Base-by-base conservation (phyloP, 2,113 vertebrate species). In the Malurus melanocephalus region DNA sequence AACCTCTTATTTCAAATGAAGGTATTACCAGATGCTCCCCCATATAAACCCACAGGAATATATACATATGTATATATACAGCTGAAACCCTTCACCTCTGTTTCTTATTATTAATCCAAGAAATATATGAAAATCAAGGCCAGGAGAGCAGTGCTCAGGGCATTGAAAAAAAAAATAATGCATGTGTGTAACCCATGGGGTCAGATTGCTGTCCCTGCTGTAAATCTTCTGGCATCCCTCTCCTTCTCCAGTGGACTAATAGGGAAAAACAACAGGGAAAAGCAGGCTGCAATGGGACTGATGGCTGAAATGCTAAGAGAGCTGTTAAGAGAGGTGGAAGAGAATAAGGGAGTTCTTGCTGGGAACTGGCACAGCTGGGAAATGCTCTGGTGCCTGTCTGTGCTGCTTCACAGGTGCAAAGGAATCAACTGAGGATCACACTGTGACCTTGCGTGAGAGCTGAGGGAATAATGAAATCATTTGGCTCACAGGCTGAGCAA, bases 401-500 rank as follows among this genome's bases (percentile, higher is more conserved):
- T 21, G 76, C 60, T 68, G n/a, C 73, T 79, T 38, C 0, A 0
- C 46, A 61, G 74, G 13, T 45, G 33, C 53, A 79, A 75, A 51
- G 13, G 38, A 78, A 80, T 56, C 28, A 75, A 64, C 33, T 38
- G 53, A 81, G 49, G 20, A 86, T 80, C 40, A 23, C 0, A 1
- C 20, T 28, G 26, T 60, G 83, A 78, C 57, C 53, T 83, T 61
- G 32, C 16, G 7, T 8, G 49, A 90, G 69, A 94, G 55, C 49
- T n/a, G 66, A 61, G 11, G 12, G 66, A 93, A 22, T 78, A 88
- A 71, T 4, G 53, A 68, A 87, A 75, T 72, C 45, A 49, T 65
- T 38, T 80, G 65, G n/a, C n/a, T 88, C 52, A 77, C 40, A 88
- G 53, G 57, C 66, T 81, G 71, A 76, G 69, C 28, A 78, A 92